These are phyloP conservation scores for Dryomyza anilis DNA, from an alignment of 2,888 invertebrate species.

Conservation along the genomic window DNA sequence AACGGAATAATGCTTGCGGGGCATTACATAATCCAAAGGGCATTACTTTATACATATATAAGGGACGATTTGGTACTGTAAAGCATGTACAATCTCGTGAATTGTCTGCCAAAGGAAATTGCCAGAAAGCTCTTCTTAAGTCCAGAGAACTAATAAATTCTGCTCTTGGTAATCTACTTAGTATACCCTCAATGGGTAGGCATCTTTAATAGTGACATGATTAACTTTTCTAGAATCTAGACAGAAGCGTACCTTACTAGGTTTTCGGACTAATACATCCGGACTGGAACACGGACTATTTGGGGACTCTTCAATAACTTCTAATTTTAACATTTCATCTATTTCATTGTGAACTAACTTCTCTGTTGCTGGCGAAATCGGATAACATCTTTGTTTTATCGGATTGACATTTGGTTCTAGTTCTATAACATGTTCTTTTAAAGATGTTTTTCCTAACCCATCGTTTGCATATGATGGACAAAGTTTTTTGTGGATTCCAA, in stretches of 20 bases:
- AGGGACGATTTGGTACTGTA: background rate
- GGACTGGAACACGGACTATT: conserved; percentile 27
- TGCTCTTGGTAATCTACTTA: conserved; percentile 27
- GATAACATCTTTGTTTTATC: conserved; percentile 16
- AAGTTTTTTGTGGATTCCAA: background rate
- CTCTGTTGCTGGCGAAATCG: conserved; percentile 18
- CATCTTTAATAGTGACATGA: conserved; percentile 35
- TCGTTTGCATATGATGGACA: background rate
- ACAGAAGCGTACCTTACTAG: conserved; percentile 41
- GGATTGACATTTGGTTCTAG: conserved; percentile 11
- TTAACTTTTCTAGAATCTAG: conserved; percentile 48
- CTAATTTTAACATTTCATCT: conserved; percentile 13
- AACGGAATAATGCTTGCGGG: background rate
- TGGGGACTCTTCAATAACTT: conserved; percentile 15
- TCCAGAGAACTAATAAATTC: conserved; percentile 30
- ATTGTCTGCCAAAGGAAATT: conserved; percentile 1
- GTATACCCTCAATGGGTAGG: conserved; percentile 33
- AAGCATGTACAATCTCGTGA: conserved; percentile 24
- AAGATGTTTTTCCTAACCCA: conserved; percentile 11
- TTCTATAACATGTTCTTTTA: conserved; percentile 9
- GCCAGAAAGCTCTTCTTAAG: conserved; percentile 27
- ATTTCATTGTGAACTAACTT: conserved; percentile 16
- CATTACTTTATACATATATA: conserved; percentile 18
- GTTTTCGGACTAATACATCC: conserved; percentile 31
- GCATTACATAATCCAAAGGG: conserved; percentile 21